Conservation (phyloP, 2,888 invertebrate genomes). For the Hirtodrosophila alboralis region DNA sequence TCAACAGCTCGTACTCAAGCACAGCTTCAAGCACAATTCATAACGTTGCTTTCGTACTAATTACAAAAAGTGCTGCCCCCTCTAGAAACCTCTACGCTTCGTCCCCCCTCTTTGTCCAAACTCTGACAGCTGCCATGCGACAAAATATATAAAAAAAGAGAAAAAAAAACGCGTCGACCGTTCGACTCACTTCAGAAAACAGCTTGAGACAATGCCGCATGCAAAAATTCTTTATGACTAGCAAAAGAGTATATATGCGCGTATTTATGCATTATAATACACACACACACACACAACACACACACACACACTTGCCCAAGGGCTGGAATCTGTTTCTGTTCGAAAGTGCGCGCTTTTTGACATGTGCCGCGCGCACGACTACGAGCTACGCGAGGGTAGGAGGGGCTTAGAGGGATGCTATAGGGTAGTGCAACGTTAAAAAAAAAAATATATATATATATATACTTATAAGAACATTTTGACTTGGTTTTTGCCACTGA, state of each 20-base stretch:
- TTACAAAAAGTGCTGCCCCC: constrained; percentile 76
- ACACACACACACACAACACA: constrained; percentile 23
- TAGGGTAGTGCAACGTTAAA: not conserved
- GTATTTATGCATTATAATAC: constrained; percentile 62
- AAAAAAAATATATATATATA: no score
- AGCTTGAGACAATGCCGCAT: constrained; percentile 79
- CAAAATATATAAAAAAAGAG: no score
- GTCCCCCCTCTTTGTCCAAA: constrained; percentile 1
- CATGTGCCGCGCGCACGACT: constrained; percentile 75
- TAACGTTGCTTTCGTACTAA: constrained; percentile 80
- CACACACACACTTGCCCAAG: constrained; percentile 16
- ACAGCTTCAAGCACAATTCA: constrained; percentile 77
- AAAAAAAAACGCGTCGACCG: constrained; percentile 52
- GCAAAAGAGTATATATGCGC: constrained; percentile 34
- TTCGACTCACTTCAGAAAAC: constrained; percentile 77
- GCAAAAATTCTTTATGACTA: constrained; percentile 59
- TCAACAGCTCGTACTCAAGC: constrained; percentile 67
- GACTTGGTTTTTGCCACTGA: constrained; percentile 45
- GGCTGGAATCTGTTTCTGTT: constrained; percentile 55
- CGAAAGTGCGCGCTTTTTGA: constrained; percentile 68
- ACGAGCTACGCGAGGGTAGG: no score
- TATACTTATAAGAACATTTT: constrained; percentile 25
- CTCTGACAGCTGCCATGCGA: constrained; percentile 64
- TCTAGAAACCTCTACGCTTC: no score
- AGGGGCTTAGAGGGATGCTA: no score